Evolutionary conservation across 2,888 invertebrate species (phyloP).

Genomic region (Osmoderma eremita): DNA sequence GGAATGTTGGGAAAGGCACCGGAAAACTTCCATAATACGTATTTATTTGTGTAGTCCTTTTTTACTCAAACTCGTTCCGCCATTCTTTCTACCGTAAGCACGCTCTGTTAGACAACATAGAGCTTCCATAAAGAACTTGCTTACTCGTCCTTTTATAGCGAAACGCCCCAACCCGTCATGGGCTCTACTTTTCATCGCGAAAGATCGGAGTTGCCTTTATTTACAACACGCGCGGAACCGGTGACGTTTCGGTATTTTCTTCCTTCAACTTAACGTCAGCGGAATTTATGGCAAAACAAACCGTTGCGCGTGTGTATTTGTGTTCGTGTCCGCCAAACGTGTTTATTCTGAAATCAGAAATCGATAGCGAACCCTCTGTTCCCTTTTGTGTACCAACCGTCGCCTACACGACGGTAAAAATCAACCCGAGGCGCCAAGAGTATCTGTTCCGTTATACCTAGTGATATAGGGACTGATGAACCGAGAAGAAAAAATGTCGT

Average conservation of each 20-base stretch:
- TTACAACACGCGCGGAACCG: no score
- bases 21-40: constrained; percentile 7
- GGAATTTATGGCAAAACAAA: constrained; percentile 32
- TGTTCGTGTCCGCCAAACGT: neutral
- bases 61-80: neutral
- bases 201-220: no score
- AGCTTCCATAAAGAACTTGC: constrained; percentile 26
- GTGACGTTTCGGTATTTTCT: no score
- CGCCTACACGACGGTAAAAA: neutral
- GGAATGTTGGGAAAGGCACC: neutral
- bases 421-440: no score
- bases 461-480: no score
- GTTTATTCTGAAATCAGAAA: constrained; percentile 23
- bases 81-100: constrained; percentile 24
- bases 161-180: constrained; percentile 17
- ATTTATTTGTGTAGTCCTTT: constrained; percentile 9
- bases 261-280: constrained; percentile 17
- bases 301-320: constrained; percentile 11
- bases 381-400: no score
- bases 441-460: no score
- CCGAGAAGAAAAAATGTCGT: no score
- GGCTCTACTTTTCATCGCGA: neutral
- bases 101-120: constrained; percentile 24
- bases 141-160: constrained; percentile 8
- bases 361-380: constrained; percentile 13